Conservation (phyloP, 1,140 invertebrate species). For the Cephus cinctus region DNA sequence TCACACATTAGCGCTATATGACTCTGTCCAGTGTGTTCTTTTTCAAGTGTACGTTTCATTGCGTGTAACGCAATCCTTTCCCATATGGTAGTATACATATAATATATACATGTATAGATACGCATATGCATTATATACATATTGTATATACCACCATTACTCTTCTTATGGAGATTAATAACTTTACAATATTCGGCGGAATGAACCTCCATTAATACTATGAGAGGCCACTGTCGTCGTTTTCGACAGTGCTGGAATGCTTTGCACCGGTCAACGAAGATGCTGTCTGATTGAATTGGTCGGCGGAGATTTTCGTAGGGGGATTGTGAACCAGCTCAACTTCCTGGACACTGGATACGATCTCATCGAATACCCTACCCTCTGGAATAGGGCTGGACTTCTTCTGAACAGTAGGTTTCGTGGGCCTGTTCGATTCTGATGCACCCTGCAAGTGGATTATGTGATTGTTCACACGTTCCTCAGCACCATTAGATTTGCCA, state of each 20-base stretch:
- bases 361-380: conserved; percentile 34
- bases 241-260: too few species aligned
- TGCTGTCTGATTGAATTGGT: conserved; percentile 32
- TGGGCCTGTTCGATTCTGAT: conserved; percentile 19
- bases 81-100: too few species aligned
- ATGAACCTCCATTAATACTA: too few species aligned
- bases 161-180: conserved; percentile 28
- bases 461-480: conserved; percentile 33
- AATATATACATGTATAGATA: too few species aligned
- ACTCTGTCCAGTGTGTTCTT: too few species aligned
- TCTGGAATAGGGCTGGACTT: conserved; percentile 12
- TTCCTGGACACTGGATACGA: conserved; percentile 38
- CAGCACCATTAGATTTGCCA: conserved; percentile 22
- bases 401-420: neutral
- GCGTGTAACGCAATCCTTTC: too few species aligned
- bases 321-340: conserved; percentile 42
- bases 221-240: conserved; percentile 9
- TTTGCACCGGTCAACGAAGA: conserved; percentile 6
- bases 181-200: conserved; percentile 51
- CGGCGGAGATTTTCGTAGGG: conserved; percentile 30
- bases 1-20: conserved; percentile 55
- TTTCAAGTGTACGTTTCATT: too few species aligned
- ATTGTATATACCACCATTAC: conserved; percentile 43
- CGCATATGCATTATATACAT: too few species aligned
- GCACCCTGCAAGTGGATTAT: conserved; percentile 40